These are phyloP conservation scores for Varecia variegata DNA, from an alignment of 2,797 vertebrate species.

Conservation along the genomic window DNA sequence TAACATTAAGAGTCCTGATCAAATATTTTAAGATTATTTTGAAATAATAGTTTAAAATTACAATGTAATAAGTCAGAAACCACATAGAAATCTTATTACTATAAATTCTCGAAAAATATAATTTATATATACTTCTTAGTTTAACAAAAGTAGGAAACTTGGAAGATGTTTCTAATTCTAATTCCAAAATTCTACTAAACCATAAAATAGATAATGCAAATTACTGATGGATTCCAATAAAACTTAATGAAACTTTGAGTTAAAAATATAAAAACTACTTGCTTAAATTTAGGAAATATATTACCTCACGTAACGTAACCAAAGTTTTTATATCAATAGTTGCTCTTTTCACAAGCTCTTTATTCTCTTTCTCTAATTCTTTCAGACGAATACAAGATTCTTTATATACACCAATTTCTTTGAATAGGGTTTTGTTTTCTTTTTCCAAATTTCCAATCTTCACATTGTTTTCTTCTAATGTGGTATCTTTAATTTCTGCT, in stretches of 20 bases:
- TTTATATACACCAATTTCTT: constrained; percentile 93
- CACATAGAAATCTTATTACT: neutral
- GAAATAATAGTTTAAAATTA: constrained; percentile 45
- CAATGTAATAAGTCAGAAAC: neutral
- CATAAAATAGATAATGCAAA: neutral
- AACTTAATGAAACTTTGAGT: neutral
- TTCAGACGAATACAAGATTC: constrained; percentile 93
- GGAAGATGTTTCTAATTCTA: neutral
- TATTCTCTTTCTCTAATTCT: constrained; percentile 96
- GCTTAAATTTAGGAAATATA: constrained; percentile 24
- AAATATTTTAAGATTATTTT: constrained; percentile 35
- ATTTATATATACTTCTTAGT: neutral
- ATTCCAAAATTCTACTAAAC: constrained; percentile 23
- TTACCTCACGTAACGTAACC: constrained; percentile 94
- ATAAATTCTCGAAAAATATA: constrained; percentile 35
- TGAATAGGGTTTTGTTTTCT: constrained; percentile 94
- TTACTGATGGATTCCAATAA: neutral
- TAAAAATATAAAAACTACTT: constrained; percentile 5
- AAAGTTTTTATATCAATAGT: constrained; percentile 98
- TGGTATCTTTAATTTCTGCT: constrained; percentile 95
- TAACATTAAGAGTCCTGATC: neutral
- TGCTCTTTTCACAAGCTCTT: constrained; percentile 94
- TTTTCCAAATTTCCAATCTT: constrained; percentile 93
- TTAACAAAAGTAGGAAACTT: constrained; percentile 24
- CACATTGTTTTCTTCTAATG: constrained; percentile 93